phyloP scores from a whole-genome alignment of 1,140 invertebrate species.

The Belonocnema kinseyi region DNA sequence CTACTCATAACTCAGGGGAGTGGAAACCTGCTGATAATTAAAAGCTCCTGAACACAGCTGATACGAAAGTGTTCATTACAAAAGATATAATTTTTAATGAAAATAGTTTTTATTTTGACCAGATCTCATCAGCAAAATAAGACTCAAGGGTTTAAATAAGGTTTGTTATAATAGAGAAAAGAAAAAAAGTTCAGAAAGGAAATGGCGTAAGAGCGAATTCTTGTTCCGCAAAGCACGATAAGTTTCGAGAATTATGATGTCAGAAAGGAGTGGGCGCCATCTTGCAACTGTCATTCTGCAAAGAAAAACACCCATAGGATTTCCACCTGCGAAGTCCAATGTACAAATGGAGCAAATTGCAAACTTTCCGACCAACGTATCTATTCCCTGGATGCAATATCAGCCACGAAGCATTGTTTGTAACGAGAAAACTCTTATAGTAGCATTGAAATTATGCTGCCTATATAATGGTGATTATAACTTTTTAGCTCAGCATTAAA shows the following conservation, averaged over 20 bases:
- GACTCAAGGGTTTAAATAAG: background rate
- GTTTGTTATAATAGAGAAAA: background rate
- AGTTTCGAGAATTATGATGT: slow-evolving; percentile 1
- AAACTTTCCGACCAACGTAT: background rate
- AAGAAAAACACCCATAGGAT: background rate
- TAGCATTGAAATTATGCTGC: background rate
- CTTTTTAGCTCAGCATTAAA: background rate
- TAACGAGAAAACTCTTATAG: background rate
- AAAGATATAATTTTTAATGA: too few relatives aligned
- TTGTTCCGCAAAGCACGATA: background rate
- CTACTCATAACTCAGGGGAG: too few relatives aligned
- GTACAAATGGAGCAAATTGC: background rate
- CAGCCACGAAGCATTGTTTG: background rate
- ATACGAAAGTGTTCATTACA: too few relatives aligned
- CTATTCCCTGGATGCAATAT: background rate
- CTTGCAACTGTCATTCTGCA: background rate
- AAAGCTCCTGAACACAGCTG: too few relatives aligned
- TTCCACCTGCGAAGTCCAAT: background rate
- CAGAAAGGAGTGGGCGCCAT: background rate
- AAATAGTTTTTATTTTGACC: too few relatives aligned
- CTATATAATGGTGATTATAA: background rate
- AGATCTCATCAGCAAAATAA: too few relatives aligned
- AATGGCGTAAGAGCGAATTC: slow-evolving; percentile 9
- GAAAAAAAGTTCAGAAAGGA: background rate
- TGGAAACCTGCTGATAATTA: too few relatives aligned